Base-by-base conservation (phyloP, 1,140 invertebrate species). In the Drosophila kohkoa region DNA sequence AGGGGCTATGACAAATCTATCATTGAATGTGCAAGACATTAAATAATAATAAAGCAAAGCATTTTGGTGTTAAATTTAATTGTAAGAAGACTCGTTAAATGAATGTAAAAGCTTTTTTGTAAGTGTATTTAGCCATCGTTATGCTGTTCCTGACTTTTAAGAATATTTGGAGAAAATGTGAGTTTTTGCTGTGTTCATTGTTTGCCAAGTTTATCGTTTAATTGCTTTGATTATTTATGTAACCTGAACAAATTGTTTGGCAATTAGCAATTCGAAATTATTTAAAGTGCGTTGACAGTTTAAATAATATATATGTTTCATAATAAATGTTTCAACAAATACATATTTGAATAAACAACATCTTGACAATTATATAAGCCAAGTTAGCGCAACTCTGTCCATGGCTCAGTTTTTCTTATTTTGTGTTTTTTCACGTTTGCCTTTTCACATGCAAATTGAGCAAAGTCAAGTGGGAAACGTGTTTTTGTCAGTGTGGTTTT, bases 391-490 rank as follows among this genome's bases (percentile, higher is more conserved):
- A 32, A 41, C 32, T 30, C 57, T 60, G 75, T 60, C 49, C 62
- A 51, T 76, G 74, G 55, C 55, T 66, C 20, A 38, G 49, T 73
- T 73, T 62, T 60, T 54, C 55, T 55, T 57, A 11, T 10, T 11
- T 55, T 8, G 45, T 63, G n/a, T n/a, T n/a, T n/a, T n/a, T n/a
- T n/a, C n/a, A n/a, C n/a, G n/a, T 28, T 13, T 13, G n/a, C n/a
- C 38, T 48, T 25, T 43, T 59, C 59, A 13, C 75, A 77, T 74
- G 51, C 75, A 77, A 77, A 74, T 77, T 72, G 55, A 45, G 57
- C 57, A 66, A 73, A 75, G 63, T 69, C 64, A 62, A 75, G 70
- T 69, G 75, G 58, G 15, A 74, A 77, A 77, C 75, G 46, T 59
- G 75, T 77, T 76, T 76, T 58, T 52, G 5, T 32, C 48, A 43